These are phyloP conservation scores for Mustela lutreola DNA, from an alignment of 2,113 vertebrate genomes.

Conservation along the genomic window DNA sequence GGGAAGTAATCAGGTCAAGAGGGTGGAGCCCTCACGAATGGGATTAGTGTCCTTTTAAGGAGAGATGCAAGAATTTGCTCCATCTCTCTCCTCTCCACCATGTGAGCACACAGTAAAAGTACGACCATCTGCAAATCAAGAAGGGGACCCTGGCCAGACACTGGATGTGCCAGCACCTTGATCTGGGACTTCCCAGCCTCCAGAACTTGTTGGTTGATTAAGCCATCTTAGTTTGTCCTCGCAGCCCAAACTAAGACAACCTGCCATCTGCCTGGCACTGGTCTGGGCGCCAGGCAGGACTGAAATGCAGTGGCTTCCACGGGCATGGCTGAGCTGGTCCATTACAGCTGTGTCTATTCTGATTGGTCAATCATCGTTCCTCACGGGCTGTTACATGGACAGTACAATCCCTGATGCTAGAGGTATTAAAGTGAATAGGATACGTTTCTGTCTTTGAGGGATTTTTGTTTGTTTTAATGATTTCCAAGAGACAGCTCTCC, in stretches of 20 bases:
- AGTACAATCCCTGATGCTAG: background rate
- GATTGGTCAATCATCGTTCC: background rate
- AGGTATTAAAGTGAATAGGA: background rate
- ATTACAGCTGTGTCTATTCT: background rate
- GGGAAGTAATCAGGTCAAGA: background rate
- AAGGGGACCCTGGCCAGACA: background rate
- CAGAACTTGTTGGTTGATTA: background rate
- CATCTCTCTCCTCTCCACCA: background rate
- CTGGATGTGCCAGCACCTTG: background rate
- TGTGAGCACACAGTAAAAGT: background rate
- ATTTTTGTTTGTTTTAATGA: background rate
- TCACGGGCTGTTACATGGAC: background rate
- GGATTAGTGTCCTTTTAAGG: background rate
- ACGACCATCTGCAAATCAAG: background rate
- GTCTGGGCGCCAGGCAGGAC: background rate
- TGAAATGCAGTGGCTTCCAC: background rate
- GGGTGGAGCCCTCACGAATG: background rate
- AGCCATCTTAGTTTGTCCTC: background rate
- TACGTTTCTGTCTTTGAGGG: background rate
- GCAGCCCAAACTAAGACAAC: background rate
- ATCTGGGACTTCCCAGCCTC: background rate
- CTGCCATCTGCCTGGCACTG: background rate
- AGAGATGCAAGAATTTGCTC: background rate
- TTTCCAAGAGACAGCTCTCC: background rate
- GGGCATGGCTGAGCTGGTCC: too few species aligned